Percentiles rank a stretch among this genome's conserved stretches.
phyloP scores from a whole-genome alignment of 53 echinoderm and acorn worm species.

The Zoroaster sp. region DNA sequence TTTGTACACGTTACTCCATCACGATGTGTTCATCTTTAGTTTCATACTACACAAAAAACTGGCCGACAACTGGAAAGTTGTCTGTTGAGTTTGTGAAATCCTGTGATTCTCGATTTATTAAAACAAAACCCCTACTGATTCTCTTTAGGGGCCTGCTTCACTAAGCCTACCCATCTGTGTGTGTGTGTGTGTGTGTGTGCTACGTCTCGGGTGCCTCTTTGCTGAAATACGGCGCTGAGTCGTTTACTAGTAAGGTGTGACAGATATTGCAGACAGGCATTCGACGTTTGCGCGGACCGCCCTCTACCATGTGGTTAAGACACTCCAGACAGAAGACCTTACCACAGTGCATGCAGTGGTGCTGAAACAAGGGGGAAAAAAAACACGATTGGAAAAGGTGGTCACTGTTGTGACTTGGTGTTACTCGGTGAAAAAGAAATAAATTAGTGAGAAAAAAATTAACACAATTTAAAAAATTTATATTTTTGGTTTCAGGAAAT shows the following conservation, averaged over 20 bases:
- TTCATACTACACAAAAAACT: neutral
- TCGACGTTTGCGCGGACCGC: constrained; percentile 81
- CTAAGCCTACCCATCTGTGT: neutral
- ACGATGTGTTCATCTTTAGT: neutral
- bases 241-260: constrained; percentile 92
- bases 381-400: no score
- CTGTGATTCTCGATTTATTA: neutral
- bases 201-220: constrained; percentile 82
- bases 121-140: no score
- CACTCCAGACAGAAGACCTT: constrained; percentile 90
- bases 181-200: neutral
- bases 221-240: constrained; percentile 98
- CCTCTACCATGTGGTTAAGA: constrained; percentile 82
- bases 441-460: no score
- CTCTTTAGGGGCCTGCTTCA: neutral
- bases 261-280: constrained; percentile 98
- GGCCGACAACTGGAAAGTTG: neutral
- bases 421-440: no score
- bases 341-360: constrained; percentile 94
- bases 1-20: neutral
- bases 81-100: no score
- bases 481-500: no score
- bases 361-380: constrained; percentile 29
- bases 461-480: no score
- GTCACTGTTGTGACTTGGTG: no score